These are phyloP conservation scores for Xestobium rufovillosum DNA, from an alignment of 2,888 invertebrate genomes.

Conservation along the genomic window DNA sequence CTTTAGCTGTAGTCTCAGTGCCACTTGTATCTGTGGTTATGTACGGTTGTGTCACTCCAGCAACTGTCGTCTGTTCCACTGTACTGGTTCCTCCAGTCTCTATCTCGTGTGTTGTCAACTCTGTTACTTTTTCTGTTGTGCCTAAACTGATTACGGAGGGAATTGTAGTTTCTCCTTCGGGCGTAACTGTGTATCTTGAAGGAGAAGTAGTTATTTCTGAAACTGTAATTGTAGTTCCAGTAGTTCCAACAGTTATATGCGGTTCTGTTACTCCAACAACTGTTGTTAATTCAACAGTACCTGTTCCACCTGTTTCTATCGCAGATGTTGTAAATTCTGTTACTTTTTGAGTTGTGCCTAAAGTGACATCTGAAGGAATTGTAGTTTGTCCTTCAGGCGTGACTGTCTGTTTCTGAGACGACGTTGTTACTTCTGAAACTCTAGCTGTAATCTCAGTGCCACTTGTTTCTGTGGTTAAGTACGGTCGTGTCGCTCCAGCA, in stretches of 20 bases:
- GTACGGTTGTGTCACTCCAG: no score
- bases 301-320: constrained; percentile 4
- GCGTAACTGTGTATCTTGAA: no score
- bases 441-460: constrained; percentile 7
- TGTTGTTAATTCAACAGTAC: not conserved
- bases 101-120: constrained; percentile 11
- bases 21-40: no score
- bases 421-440: constrained; percentile 9
- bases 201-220: constrained; percentile 7
- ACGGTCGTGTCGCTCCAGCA: no score
- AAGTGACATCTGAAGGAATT: constrained; percentile 4
- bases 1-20: no score
- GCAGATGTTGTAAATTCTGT: constrained; percentile 7
- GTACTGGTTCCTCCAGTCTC: constrained; percentile 13
- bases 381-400: constrained; percentile 12
- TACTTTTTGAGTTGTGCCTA: constrained; percentile 6
- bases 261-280: constrained; percentile 4
- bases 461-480: no score
- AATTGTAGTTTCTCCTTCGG: no score
- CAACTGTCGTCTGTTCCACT: constrained; percentile 3
- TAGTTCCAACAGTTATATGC: constrained; percentile 13
- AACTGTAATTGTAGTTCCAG: constrained; percentile 24
- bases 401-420: constrained; percentile 25
- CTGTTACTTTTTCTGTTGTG: constrained; percentile 16
- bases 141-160: no score